Conservation (phyloP, 2,888 invertebrate species). For the Plebejus melissa region DNA sequence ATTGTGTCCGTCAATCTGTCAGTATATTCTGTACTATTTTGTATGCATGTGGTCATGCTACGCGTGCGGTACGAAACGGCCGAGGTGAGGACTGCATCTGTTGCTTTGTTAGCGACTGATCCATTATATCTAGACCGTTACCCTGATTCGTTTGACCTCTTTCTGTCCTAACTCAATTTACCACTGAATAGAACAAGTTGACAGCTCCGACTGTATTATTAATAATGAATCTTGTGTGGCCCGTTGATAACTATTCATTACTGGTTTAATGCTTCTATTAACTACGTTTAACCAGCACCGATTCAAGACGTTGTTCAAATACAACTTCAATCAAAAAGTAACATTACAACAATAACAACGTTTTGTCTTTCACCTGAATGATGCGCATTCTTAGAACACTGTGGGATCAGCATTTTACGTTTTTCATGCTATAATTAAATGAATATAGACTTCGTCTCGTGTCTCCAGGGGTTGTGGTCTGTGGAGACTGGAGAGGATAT, state of each 20-base stretch:
- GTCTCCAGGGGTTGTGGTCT: not conserved
- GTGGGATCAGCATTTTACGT: too few species aligned
- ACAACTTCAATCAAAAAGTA: too few species aligned
- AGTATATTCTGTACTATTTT: not conserved
- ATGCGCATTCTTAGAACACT: too few species aligned
- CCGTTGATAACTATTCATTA: slow-evolving; percentile 12
- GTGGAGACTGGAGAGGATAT: slow-evolving; percentile 9
- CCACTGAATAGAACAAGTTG: slow-evolving; percentile 35
- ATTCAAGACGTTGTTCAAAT: not conserved
- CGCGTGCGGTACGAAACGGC: not conserved
- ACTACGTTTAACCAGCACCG: not conserved
- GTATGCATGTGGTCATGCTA: not conserved
- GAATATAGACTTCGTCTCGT: too few species aligned
- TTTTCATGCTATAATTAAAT: too few species aligned
- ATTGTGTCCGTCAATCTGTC: not conserved
- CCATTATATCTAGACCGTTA: slow-evolving; percentile 62
- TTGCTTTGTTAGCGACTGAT: slow-evolving; percentile 43
- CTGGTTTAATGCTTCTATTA: not conserved
- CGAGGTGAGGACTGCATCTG: slow-evolving; percentile 10
- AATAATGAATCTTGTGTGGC: slow-evolving; percentile 11
- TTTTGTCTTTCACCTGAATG: too few species aligned
- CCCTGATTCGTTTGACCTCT: slow-evolving; percentile 65
- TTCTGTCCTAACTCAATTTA: slow-evolving; percentile 52
- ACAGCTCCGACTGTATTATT: slow-evolving; percentile 1
- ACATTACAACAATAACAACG: too few species aligned